Evolutionary conservation across 1,140 invertebrate species (phyloP).

Genomic region (Scaptomyza montana): DNA sequence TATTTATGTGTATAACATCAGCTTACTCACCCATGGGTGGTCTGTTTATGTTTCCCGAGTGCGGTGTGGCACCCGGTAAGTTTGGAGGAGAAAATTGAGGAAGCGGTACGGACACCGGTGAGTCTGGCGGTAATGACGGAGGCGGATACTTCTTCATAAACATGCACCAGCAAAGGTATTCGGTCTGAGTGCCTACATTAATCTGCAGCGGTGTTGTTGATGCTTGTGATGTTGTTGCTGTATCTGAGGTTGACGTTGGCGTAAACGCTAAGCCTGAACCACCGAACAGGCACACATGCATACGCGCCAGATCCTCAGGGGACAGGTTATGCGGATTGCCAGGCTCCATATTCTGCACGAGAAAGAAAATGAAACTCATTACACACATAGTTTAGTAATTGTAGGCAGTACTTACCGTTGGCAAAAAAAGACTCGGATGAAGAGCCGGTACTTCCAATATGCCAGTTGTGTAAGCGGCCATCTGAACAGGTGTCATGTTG

Average conservation of each 20-base stretch:
- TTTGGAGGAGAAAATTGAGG: not conserved
- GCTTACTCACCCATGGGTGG: slow-evolving; percentile 33
- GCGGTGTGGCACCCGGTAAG: not conserved
- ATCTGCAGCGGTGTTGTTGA: not conserved
- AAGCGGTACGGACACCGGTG: not conserved
- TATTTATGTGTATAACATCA: not conserved
- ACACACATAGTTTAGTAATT: not conserved
- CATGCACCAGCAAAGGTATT: slow-evolving; percentile 50
- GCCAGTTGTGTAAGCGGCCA: slow-evolving; percentile 52
- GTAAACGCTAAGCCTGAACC: not conserved
- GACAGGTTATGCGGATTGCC: slow-evolving; percentile 46
- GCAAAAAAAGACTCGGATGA: slow-evolving; percentile 63
- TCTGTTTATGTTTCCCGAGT: slow-evolving; percentile 5
- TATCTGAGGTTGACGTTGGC: not conserved
- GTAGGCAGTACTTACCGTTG: slow-evolving; percentile 26
- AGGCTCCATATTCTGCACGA: slow-evolving; percentile 30
- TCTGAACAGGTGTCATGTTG: slow-evolving; percentile 50
- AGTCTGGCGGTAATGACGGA: not conserved
- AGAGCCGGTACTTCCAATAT: slow-evolving; percentile 45
- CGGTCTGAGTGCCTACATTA: slow-evolving; percentile 49
- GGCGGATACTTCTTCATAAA: slow-evolving; percentile 26
- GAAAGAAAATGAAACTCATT: not conserved
- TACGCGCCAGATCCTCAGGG: slow-evolving; percentile 38
- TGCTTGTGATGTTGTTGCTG: slow-evolving; percentile 10
- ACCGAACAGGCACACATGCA: slow-evolving; percentile 36